Evolutionary conservation across 53 echinoderm and acorn worm genomes (phyloP).

Genomic region (Luidia sarsii): DNA sequence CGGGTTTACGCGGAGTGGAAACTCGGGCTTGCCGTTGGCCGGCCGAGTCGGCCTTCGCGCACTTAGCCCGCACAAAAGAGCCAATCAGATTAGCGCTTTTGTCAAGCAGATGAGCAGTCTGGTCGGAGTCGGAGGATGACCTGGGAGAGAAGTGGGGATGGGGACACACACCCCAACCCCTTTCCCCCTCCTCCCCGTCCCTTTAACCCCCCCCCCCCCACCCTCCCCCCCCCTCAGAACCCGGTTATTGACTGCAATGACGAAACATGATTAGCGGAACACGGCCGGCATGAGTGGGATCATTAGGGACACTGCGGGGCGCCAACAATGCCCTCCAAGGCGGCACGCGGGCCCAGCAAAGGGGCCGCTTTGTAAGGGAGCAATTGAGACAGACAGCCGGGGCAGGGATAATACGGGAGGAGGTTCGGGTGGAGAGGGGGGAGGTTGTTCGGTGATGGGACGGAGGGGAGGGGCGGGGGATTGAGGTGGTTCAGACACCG

Average conservation of each 20-base stretch:
- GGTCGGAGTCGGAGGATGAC: constrained; percentile 14
- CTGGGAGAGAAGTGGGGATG: too few relatives aligned
- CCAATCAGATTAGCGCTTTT: constrained; percentile 45
- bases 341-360: constrained; percentile 8
- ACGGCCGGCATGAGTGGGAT: constrained; percentile 24
- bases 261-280: constrained; percentile 27
- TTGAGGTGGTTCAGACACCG: too few relatives aligned
- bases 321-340: constrained; percentile 3
- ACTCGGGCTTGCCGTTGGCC: constrained; percentile 3
- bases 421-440: too few relatives aligned
- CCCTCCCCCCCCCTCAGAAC: too few relatives aligned
- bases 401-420: too few relatives aligned
- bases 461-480: constrained; percentile 1
- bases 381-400: constrained; percentile 13
- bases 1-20: too few relatives aligned
- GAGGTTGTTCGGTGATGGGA: background rate
- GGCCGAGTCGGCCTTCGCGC: background rate
- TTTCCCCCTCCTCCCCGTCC: too few relatives aligned
- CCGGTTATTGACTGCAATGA: constrained; percentile 3
- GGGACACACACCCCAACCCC: too few relatives aligned
- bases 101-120: constrained; percentile 10
- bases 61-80: constrained; percentile 32
- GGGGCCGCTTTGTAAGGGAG: constrained; percentile 26
- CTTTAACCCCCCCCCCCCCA: too few relatives aligned
- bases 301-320: constrained; percentile 11